These are phyloP conservation scores for Stichopus horrens DNA, from an alignment of 53 echinoderm and acorn worm genomes.

Conservation along the genomic window DNA sequence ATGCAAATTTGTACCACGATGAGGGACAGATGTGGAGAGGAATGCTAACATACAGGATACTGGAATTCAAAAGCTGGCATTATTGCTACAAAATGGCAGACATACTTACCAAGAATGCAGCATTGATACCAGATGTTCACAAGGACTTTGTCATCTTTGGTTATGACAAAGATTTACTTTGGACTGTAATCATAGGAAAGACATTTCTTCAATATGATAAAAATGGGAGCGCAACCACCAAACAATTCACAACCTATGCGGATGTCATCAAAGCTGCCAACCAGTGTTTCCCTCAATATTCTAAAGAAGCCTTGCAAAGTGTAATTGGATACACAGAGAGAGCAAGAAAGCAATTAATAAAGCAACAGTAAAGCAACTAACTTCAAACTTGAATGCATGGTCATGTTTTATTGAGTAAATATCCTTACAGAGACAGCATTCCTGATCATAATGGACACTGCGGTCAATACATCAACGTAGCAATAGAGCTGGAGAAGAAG, in stretches of 20 bases:
- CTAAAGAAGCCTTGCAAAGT: neutral
- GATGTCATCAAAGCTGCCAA: neutral
- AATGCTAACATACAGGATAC: neutral
- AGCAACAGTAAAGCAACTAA: too few relatives aligned
- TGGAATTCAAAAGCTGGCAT: neutral
- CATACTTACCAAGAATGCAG: neutral
- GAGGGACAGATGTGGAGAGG: conserved; percentile 2
- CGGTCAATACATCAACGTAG: too few relatives aligned
- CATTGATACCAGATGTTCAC: neutral
- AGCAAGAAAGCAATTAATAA: too few relatives aligned
- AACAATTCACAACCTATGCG: neutral
- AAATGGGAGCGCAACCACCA: neutral
- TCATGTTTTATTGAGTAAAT: too few relatives aligned
- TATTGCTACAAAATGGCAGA: neutral
- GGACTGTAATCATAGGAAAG: neutral
- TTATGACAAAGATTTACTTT: too few relatives aligned
- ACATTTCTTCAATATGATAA: conserved; percentile 6
- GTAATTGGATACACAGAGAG: neutral
- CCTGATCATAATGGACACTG: too few relatives aligned
- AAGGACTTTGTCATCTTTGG: neutral
- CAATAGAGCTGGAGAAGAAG: too few relatives aligned
- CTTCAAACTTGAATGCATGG: too few relatives aligned
- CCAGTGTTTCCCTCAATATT: conserved; percentile 14
- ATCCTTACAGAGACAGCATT: too few relatives aligned
- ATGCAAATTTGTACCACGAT: conserved; percentile 5